Evolutionary conservation across 1,140 invertebrate genomes (phyloP).

Genomic region (Drosophila pseudoananassae): DNA sequence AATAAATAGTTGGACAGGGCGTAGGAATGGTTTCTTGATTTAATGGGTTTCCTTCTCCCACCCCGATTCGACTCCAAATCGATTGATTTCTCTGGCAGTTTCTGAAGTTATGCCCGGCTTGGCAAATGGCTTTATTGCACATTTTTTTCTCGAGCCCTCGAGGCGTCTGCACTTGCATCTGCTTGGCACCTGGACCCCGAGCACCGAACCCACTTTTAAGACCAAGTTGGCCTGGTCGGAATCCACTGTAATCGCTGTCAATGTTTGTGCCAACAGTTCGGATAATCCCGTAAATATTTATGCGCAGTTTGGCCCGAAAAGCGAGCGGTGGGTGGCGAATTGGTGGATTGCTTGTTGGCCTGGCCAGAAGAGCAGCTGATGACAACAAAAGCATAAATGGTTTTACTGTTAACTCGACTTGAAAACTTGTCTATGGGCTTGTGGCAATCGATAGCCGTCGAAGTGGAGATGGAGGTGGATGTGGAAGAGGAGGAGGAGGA

Average conservation of each 20-base stretch:
- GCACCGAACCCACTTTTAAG: neutral
- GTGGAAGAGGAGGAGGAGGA: neutral
- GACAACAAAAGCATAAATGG: constrained; percentile 47
- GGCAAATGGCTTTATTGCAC: constrained; percentile 26
- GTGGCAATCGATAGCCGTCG: constrained; percentile 22
- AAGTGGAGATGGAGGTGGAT: neutral
- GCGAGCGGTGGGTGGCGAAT: constrained; percentile 6
- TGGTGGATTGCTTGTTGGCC: neutral
- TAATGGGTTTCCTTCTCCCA: constrained; percentile 8
- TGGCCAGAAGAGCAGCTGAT: constrained; percentile 29
- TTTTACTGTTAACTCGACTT: constrained; percentile 23
- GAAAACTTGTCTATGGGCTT: constrained; percentile 32
- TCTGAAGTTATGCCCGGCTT: constrained; percentile 1
- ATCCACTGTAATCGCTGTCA: constrained; percentile 56
- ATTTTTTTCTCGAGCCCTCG: neutral
- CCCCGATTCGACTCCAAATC: neutral
- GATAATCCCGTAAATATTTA: constrained; percentile 66
- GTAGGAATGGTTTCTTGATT: neutral
- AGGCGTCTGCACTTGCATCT: constrained; percentile 3
- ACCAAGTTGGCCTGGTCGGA: constrained; percentile 13
- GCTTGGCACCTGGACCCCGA: constrained; percentile 13
- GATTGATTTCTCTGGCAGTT: neutral
- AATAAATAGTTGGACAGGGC: constrained; percentile 26
- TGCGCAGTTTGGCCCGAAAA: constrained; percentile 41
- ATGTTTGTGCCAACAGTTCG: constrained; percentile 53